These are phyloP conservation scores for Xiphydria camelus DNA, from an alignment of 2,888 invertebrate species.

Conservation along the genomic window DNA sequence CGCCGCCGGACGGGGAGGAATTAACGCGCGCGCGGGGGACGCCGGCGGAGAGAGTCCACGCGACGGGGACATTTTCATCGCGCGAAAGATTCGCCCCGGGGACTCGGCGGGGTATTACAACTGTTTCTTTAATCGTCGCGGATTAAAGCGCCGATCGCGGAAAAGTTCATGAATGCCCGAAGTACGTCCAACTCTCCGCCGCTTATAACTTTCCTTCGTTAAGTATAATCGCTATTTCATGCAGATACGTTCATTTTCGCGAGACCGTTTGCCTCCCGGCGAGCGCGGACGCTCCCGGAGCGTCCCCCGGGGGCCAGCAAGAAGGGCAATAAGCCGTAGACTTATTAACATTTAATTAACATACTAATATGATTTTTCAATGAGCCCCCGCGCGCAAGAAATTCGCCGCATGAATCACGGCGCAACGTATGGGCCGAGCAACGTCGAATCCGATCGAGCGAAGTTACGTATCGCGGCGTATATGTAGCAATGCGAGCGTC, in stretches of 20 bases:
- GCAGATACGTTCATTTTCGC: conserved; percentile 49
- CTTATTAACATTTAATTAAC: conserved; percentile 45
- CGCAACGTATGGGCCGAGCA: no score
- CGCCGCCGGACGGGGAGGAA: no score
- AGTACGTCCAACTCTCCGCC: conserved; percentile 24
- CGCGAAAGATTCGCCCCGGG: background rate
- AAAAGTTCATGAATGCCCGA: conserved; percentile 38
- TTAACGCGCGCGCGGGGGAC: no score
- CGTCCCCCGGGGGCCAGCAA: conserved; percentile 22
- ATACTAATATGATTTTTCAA: conserved; percentile 39
- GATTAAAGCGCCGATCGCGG: conserved; percentile 39
- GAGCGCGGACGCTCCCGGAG: conserved; percentile 21
- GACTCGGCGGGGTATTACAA: conserved; percentile 18
- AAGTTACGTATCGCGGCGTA: no score
- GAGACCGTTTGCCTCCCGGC: conserved; percentile 30
- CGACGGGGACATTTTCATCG: background rate
- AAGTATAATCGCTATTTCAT: conserved; percentile 48
- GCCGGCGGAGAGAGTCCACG: background rate
- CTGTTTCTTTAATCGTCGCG: conserved; percentile 36
- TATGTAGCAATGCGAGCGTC: no score
- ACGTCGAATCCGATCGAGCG: no score
- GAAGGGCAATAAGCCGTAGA: conserved; percentile 36
- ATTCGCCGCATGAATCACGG: no score
- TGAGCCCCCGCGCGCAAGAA: background rate
- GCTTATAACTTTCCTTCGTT: conserved; percentile 44